phyloP scores from a whole-genome alignment of 2,797 vertebrate genomes.

The Vespertilio murinus region DNA sequence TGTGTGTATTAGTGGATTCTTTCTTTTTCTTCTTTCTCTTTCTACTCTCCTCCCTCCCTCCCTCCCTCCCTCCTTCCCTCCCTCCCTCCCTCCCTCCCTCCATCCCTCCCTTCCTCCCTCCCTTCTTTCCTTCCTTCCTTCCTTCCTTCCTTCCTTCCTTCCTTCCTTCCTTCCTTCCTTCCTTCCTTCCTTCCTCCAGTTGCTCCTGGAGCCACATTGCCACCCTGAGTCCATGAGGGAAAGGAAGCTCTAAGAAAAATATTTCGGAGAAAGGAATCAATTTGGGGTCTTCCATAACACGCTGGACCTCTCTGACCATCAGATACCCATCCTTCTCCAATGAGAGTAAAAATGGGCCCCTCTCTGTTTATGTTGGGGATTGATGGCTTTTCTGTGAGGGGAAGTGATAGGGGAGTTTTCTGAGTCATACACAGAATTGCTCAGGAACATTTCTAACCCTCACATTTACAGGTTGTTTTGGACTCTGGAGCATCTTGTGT shows the following conservation, averaged over 20 bases:
- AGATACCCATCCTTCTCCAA: no score
- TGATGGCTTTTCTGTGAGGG: not conserved
- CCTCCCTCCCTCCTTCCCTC: no score
- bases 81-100: no score
- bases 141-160: no score
- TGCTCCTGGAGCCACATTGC: slow-evolving; percentile 43
- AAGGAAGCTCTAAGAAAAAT: not conserved
- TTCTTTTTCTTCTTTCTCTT: no score
- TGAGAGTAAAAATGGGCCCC: not conserved
- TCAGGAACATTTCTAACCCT: not conserved
- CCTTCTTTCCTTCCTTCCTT: no score
- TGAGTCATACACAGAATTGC: not conserved
- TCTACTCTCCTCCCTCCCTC: no score
- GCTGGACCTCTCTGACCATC: not conserved
- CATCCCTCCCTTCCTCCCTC: no score
- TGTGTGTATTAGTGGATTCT: no score
- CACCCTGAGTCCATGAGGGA: slow-evolving; percentile 33
- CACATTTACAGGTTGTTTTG: not conserved
- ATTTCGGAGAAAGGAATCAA: not conserved
- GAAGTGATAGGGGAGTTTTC: not conserved
- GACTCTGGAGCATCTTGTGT: not conserved
- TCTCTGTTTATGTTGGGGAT: not conserved
- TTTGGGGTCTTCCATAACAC: not conserved
- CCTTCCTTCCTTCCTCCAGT: no score
- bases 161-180: no score